Evolutionary conservation across 1,140 invertebrate genomes (phyloP).

Genomic region (Bombus huntii): DNA sequence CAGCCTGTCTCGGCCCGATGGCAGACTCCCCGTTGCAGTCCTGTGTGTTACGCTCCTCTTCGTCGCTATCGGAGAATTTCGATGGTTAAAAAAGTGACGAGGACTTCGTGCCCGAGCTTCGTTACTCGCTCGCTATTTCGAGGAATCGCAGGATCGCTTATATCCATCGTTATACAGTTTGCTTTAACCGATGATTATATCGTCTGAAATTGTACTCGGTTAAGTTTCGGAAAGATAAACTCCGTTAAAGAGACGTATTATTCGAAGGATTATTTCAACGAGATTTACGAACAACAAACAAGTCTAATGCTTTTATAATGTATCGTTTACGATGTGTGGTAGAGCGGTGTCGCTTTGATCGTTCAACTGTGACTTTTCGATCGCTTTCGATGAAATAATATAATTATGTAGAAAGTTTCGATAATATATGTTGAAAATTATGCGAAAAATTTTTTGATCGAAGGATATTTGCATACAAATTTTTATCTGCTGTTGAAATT

Average conservation of each 20-base stretch:
- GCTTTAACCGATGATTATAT: not conserved
- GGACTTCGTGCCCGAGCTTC: not conserved
- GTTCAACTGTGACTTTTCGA: not conserved
- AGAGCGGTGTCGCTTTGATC: not conserved
- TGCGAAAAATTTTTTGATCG: not conserved
- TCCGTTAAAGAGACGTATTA: not conserved
- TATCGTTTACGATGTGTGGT: not conserved
- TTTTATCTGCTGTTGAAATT: not conserved
- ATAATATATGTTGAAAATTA: not conserved
- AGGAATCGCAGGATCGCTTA: not conserved
- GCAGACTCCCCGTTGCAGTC: constrained; percentile 61
- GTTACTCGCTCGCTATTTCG: not conserved
- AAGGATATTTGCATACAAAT: not conserved
- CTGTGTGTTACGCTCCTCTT: constrained; percentile 36
- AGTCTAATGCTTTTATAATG: not conserved
- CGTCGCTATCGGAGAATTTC: constrained; percentile 39
- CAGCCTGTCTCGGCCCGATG: constrained; percentile 51
- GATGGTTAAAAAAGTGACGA: constrained; percentile 20
- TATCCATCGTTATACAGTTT: not conserved
- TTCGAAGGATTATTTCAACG: not conserved
- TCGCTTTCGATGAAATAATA: not conserved
- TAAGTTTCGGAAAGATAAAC: too few relatives aligned
- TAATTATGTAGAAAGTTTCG: not conserved
- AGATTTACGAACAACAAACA: not conserved
- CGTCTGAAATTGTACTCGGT: too few relatives aligned